Base-by-base conservation (phyloP, 2,113 vertebrate genomes). In the Dasyurus viverrinus region DNA sequence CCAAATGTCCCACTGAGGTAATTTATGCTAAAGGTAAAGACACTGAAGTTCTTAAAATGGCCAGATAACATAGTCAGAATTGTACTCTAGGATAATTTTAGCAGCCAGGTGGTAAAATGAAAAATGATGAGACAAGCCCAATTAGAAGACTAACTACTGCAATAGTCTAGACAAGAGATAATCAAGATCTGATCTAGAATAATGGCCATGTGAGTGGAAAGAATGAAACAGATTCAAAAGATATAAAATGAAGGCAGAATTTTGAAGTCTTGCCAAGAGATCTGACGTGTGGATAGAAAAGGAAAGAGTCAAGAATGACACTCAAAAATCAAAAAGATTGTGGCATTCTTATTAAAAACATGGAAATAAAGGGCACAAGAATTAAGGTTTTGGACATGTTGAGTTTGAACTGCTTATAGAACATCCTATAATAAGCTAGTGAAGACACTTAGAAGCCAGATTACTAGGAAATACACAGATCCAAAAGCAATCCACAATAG, bases 101-200 rank as follows among this genome's bases (percentile, higher is more conserved):
- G n/a, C n/a, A 22, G n/a, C 19, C 68, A 84, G 0, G 0, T 2
- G 2, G 19, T 84, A 42, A 84, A 84, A 42, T 23, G n/a, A n/a
- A 84, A 84, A 42, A 84, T n/a, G 19, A 9, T 84, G 68, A 84
- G 68, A 84, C 14, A 19, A 92, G 89, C 27, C 76, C 53, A 93
- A n/a, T 60, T 3, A 92, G 14, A 4, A 93, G 24, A 57, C 42
- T 46, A 60, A 57, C 42, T 46, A 60, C 0, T 46, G 19, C 25
- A 11, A 53, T 26, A 50, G 53, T 22, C 27, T 93, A 95, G 76
- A 42, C 55, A 91, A 90, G 76, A 95, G 52, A 89, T 91, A 53
- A 26, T 76, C 46, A 8, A 55, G 30, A 27, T 76, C 60, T 68
- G 91, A 24, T 52, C 48, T 46, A 94, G 90, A 52, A 36, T 3